A percentile compares a stretch with the other conserved stretches of the same genome.
Evolutionary conservation across 2,888 invertebrate species (phyloP).

Genomic region (Geotrupes spiniger): DNA sequence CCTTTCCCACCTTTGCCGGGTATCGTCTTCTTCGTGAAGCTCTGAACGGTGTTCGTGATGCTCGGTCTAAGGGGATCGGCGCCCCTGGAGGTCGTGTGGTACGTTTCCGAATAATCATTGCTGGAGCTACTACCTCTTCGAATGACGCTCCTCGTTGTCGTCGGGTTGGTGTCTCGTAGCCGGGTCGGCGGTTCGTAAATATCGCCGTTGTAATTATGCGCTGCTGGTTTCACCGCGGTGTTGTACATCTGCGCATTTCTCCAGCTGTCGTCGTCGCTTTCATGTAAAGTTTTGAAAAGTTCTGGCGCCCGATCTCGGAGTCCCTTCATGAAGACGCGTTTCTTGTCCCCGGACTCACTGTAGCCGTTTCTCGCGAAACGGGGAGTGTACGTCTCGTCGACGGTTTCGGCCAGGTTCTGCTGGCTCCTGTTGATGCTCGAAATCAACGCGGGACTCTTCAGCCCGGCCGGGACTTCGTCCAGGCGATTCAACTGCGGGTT

Average conservation of each 20-base stretch:
- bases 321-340: conserved; percentile 67
- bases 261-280: conserved; percentile 54
- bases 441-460: conserved; percentile 83
- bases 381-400: conserved; percentile 47
- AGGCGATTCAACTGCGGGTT: conserved; percentile 73
- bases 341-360: conserved; percentile 55
- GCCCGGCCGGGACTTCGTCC: conserved; percentile 59
- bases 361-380: conserved; percentile 59
- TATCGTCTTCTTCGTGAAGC: conserved; percentile 65
- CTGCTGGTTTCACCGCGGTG: conserved; percentile 36
- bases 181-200: conserved; percentile 50
- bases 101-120: conserved; percentile 70
- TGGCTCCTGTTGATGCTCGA: conserved; percentile 83
- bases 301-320: conserved; percentile 70
- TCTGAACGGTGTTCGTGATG: conserved; percentile 69
- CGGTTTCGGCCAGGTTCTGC: conserved; percentile 68
- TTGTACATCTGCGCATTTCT: conserved; percentile 43
- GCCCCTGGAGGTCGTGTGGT: conserved; percentile 64
- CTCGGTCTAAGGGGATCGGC: conserved; percentile 67
- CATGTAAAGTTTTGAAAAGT: conserved; percentile 67
- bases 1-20: conserved; percentile 63
- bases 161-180: conserved; percentile 38
- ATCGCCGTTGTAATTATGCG: conserved; percentile 44
- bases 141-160: conserved; percentile 53
- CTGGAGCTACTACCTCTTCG: conserved; percentile 66